Conservation (phyloP, 2,888 invertebrate species). For the Hirtodrosophila cameraria region DNA sequence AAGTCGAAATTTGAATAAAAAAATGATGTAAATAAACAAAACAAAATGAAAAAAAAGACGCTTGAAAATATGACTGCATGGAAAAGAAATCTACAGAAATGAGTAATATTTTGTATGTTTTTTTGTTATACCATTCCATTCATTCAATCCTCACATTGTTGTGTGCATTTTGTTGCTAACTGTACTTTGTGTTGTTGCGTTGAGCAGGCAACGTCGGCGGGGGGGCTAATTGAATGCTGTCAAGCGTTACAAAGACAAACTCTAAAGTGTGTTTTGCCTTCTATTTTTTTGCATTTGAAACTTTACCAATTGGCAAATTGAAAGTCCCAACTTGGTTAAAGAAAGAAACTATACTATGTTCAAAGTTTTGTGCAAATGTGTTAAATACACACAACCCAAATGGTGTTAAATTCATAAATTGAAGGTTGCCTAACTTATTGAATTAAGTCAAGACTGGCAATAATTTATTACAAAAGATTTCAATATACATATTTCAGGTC, state of each 20-base stretch:
- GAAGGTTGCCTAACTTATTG: constrained; percentile 31
- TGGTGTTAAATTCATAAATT: constrained; percentile 8
- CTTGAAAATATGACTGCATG: constrained; percentile 21
- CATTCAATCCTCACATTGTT: neutral
- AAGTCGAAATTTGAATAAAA: constrained; percentile 63
- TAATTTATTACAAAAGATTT: no score
- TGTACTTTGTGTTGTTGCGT: constrained; percentile 49
- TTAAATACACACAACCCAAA: constrained; percentile 7
- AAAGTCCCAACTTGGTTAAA: constrained; percentile 30
- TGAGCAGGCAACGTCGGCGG: no score
- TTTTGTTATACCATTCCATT: constrained; percentile 14
- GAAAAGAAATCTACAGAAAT: constrained; percentile 51
- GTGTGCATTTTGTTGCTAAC: constrained; percentile 50
- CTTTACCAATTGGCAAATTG: constrained; percentile 54
- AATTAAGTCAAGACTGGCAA: neutral
- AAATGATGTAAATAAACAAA: constrained; percentile 62
- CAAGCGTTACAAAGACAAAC: constrained; percentile 27
- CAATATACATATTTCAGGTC: no score
- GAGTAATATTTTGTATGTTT: constrained; percentile 51
- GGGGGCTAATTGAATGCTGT: constrained; percentile 49
- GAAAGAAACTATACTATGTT: constrained; percentile 3
- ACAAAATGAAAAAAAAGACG: constrained; percentile 8
- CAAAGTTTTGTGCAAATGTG: neutral
- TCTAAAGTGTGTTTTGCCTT: constrained; percentile 13
- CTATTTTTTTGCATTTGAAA: constrained; percentile 39